These are phyloP conservation scores for Camponotus fellah DNA, from an alignment of 2,888 invertebrate species.

Conservation along the genomic window DNA sequence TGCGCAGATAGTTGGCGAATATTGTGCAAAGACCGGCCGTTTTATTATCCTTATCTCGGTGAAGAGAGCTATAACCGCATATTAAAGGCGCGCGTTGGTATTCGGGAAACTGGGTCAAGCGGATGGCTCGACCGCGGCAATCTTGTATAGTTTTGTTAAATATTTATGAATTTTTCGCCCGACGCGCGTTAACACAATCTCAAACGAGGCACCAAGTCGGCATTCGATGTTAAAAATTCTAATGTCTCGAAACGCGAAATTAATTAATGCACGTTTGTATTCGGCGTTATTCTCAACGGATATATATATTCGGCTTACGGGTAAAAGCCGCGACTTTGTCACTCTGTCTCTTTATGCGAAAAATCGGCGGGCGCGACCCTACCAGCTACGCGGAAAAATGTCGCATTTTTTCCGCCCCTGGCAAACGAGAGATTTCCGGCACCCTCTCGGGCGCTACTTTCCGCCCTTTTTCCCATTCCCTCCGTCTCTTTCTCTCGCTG, in stretches of 20 bases:
- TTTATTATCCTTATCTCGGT: conserved; percentile 33
- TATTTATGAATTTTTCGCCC: not conserved
- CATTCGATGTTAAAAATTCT: not conserved
- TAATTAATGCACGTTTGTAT: not conserved
- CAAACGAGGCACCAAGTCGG: not conserved
- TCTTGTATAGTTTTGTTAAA: not conserved
- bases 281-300: not conserved
- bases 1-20: conserved; percentile 42
- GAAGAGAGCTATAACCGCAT: conserved; percentile 32
- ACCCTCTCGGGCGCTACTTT: conserved; percentile 61
- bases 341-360: conserved; percentile 41
- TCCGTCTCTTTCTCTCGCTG: conserved; percentile 58
- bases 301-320: conserved; percentile 26
- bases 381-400: conserved; percentile 48
- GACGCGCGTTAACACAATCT: not conserved
- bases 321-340: conserved; percentile 40
- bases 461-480: conserved; percentile 67
- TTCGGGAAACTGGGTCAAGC: conserved; percentile 39
- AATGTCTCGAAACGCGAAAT: not conserved
- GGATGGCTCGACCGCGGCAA: not conserved
- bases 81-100: conserved; percentile 24
- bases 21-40: conserved; percentile 42
- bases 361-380: conserved; percentile 50
- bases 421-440: conserved; percentile 61
- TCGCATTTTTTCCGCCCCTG: conserved; percentile 46